Percentiles rank a stretch among this genome's conserved stretches.
Conservation (phyloP, 2,113 vertebrate genomes). For the Oenanthe melanoleuca region DNA sequence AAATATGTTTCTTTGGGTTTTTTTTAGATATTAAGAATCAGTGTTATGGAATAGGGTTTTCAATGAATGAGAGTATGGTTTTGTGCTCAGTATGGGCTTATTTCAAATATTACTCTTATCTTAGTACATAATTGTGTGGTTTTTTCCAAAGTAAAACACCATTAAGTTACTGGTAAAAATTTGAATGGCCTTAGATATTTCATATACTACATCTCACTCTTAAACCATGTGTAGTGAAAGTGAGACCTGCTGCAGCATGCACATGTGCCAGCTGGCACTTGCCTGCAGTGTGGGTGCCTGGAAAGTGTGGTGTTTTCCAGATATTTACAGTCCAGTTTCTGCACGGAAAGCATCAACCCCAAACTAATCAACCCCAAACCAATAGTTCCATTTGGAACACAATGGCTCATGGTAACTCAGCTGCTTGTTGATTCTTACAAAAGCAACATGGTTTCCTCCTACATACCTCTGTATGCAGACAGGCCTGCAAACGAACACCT, state of each 20-base stretch:
- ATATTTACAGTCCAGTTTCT: neutral
- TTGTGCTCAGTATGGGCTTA: neutral
- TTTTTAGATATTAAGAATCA: neutral
- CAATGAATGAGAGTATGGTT: neutral
- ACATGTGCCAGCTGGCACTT: neutral
- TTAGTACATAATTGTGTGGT: neutral
- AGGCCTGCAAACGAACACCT: neutral
- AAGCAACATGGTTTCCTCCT: neutral
- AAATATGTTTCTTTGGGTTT: neutral
- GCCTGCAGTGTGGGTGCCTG: fast-evolving
- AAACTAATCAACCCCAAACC: neutral
- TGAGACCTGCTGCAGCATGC: fast-evolving
- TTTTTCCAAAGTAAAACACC: neutral
- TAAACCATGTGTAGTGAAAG: fast-evolving
- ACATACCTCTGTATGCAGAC: neutral
- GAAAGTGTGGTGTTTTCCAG: neutral
- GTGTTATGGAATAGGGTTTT: neutral
- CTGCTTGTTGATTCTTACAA: neutral
- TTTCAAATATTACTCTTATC: neutral
- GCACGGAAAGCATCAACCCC: neutral
- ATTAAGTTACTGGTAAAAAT: neutral
- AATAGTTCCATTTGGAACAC: neutral
- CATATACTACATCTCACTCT: neutral
- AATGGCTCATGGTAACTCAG: neutral
- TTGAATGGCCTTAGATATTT: neutral